Percentiles rank a stretch among this genome's conserved stretches.
These are phyloP conservation scores for Morpho achilles DNA, from an alignment of 2,888 invertebrate species.

Conservation along the genomic window DNA sequence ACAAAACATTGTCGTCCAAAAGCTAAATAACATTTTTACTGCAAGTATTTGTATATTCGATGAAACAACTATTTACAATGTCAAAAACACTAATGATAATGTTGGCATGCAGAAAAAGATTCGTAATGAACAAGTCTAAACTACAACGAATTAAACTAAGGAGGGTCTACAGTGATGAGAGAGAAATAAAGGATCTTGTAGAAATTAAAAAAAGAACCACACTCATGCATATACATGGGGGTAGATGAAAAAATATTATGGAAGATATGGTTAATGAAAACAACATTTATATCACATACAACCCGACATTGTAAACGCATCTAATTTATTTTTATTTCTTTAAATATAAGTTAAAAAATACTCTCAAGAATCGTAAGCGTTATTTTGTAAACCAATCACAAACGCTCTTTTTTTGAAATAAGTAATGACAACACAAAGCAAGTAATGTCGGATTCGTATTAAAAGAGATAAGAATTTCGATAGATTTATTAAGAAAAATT, in stretches of 20 bases:
- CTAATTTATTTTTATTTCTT: conserved; percentile 16
- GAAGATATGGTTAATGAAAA: conserved; percentile 38
- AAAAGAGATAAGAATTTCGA: conserved; percentile 29
- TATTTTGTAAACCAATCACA: conserved; percentile 77
- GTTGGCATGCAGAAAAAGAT: conserved; percentile 18
- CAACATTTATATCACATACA: conserved; percentile 49
- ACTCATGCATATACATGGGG: conserved; percentile 73
- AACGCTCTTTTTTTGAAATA: conserved; percentile 47
- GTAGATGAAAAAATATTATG: conserved; percentile 23
- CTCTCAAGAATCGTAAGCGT: conserved; percentile 50
- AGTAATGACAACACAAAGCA: conserved; percentile 72
- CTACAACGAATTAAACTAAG: conserved; percentile 19
- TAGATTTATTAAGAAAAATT: conserved; percentile 5
- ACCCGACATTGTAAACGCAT: conserved; percentile 65
- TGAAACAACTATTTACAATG: neutral
- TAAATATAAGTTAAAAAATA: conserved; percentile 25
- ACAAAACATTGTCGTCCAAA: too few relatives aligned
- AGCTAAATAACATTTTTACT: too few relatives aligned
- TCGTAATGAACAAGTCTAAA: conserved; percentile 14
- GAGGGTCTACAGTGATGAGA: conserved; percentile 40
- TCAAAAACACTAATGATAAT: conserved; percentile 3
- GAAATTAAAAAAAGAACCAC: conserved; percentile 58
- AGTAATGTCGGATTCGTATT: conserved; percentile 66
- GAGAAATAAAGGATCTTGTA: conserved; percentile 24
- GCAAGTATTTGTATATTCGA: too few relatives aligned